Evolutionary conservation across 2,797 vertebrate species (phyloP), one percentile per base, ranked within the genome.

Genomic region (Eidolon dupreanum): DNA sequence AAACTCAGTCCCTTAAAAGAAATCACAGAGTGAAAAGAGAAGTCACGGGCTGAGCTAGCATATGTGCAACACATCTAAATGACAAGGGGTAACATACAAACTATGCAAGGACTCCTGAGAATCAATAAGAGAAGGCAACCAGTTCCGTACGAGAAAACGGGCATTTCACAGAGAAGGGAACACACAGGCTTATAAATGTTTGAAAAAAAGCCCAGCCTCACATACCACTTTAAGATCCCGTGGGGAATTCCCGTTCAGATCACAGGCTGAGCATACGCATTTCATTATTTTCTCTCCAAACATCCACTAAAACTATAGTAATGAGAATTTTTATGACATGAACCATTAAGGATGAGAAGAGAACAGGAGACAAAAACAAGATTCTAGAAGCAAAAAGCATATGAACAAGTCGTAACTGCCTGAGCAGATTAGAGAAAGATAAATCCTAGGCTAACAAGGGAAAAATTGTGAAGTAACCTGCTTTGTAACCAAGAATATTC

Each of bases 91-190:
- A n/a, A 4, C 15, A 2, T 12, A 11, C 3, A 10, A 2, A 38
- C 22, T 17, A 11, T 0, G 17, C 8, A 6, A 28, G 66, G 61
- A 38, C 2, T 15, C n/a, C 17, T 15, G 1, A 1, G 1, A 24
- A 3, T 24, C 10, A 0, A 0, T 0, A 0, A 1, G 6, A 17
- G 68, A 26, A 41, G 33, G 15, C 26, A 0, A 28, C 28, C 7
- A 5, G 2, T 1, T 11, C 71, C 16, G 2, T 0, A 2, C 59
- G 1, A 1, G 15, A 12, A 28, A 26, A 12, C 0, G 12, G 31
- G 26, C 0, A 0, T 1, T 13, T 41, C 79, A 24, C 28, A 0
- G 13, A 11, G 17, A 36, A 82, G 36, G 46, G 38, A 16, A 9
- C 11, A 4, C 0, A 0, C 7, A 1, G 75, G 20, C 61, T 22